A percentile compares a stretch with the other conserved stretches of the same genome.
These are phyloP conservation scores for Diaperis boleti DNA, from an alignment of 2,888 invertebrate genomes.

Conservation along the genomic window DNA sequence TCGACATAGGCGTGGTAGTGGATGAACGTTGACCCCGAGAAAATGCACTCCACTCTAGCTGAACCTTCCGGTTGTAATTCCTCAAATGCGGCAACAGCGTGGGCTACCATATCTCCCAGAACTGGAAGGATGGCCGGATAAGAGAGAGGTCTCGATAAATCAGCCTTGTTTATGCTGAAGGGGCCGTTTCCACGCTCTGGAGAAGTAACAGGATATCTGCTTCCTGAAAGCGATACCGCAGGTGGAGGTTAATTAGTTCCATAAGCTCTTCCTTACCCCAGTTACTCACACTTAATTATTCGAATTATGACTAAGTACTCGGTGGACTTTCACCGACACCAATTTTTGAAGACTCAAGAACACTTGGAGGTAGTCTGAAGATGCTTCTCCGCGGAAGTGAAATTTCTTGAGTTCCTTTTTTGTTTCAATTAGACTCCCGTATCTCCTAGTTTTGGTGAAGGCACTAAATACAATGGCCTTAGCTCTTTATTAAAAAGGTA, in stretches of 20 bases:
- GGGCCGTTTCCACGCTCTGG: neutral
- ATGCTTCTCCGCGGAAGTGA: neutral
- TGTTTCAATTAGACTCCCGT: too few relatives aligned
- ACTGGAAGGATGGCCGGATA: conserved; percentile 23
- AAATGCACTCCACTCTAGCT: conserved; percentile 28
- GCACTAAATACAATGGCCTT: too few relatives aligned
- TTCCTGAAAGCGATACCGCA: too few relatives aligned
- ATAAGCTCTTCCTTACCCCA: conserved; percentile 9
- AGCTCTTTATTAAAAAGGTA: too few relatives aligned
- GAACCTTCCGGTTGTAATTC: conserved; percentile 39
- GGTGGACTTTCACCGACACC: conserved; percentile 24
- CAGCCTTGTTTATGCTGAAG: neutral
- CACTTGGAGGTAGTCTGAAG: neutral
- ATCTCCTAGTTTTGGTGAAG: too few relatives aligned
- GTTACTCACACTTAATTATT: conserved; percentile 17
- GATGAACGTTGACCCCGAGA: conserved; percentile 37
- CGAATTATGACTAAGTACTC: conserved; percentile 12
- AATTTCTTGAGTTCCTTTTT: neutral
- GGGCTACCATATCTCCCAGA: conserved; percentile 24
- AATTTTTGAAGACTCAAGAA: conserved; percentile 13
- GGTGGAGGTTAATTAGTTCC: neutral
- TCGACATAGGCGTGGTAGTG: conserved; percentile 29
- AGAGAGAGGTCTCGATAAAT: conserved; percentile 21
- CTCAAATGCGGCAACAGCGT: conserved; percentile 32
- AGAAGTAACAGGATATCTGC: neutral